A percentile compares a stretch with the other conserved stretches of the same genome.
These are phyloP conservation scores for Poeciliopsis prolifica DNA, from an alignment of 2,113 vertebrate genomes.

Conservation along the genomic window DNA sequence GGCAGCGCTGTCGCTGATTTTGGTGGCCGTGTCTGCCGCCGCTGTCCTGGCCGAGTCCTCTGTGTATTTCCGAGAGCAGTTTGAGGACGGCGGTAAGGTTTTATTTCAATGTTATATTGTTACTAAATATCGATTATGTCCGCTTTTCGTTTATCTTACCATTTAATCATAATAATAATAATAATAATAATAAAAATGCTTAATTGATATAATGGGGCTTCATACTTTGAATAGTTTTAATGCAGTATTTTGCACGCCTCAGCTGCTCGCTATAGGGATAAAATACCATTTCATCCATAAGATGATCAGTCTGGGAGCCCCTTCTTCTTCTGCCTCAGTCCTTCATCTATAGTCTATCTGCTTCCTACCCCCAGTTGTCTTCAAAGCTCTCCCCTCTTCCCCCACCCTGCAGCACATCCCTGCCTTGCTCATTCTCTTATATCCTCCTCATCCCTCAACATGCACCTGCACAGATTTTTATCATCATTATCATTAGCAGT, in stretches of 20 bases:
- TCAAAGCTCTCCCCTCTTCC: conserved; percentile 11
- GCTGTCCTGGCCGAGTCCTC: conserved; percentile 72
- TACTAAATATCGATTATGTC: not conserved
- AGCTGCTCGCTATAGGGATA: not conserved
- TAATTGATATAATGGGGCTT: too few species aligned
- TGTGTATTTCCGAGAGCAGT: conserved; percentile 84
- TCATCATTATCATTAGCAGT: not conserved
- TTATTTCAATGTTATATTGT: not conserved
- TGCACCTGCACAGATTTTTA: conserved; percentile 39
- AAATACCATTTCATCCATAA: not conserved
- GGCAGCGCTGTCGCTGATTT: conserved; percentile 71
- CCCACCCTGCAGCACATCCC: conserved; percentile 15
- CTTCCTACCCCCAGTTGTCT: conserved; percentile 13
- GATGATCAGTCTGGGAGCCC: not conserved
- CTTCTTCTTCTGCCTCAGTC: not conserved
- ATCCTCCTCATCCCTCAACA: conserved; percentile 2
- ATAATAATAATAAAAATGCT: not conserved
- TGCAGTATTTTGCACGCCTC: not conserved
- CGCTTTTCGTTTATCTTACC: not conserved
- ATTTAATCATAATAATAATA: not conserved
- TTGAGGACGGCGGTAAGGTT: conserved; percentile 85
- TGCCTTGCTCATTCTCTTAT: conserved; percentile 18
- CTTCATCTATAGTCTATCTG: conserved; percentile 3
- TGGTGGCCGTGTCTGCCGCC: conserved; percentile 67
- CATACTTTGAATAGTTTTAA: too few species aligned